Percentiles rank a stretch among this genome's conserved stretches.
phyloP scores from a whole-genome alignment of 2,113 vertebrate genomes.

The Calypte anna region DNA sequence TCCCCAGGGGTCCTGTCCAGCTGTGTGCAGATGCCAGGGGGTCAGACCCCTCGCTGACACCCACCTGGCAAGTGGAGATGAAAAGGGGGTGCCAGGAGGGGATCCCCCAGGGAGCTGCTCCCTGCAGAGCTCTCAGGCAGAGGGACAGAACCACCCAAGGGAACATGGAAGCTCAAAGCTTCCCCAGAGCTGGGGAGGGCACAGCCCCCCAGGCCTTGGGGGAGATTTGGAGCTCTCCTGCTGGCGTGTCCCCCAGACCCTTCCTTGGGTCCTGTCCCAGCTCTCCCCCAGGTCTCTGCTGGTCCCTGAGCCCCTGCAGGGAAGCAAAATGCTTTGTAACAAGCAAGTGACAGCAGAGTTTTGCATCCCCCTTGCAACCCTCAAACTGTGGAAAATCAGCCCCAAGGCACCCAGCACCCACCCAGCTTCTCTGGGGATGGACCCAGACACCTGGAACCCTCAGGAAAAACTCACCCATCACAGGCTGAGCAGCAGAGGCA shows the following conservation, averaged over 20 bases:
- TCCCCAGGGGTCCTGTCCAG: neutral
- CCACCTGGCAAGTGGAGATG: neutral
- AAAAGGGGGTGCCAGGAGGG: neutral
- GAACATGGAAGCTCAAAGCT: neutral
- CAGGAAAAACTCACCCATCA: neutral
- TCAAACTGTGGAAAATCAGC: fast-evolving
- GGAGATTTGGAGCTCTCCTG: neutral
- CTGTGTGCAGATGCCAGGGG: neutral
- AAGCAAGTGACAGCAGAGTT: neutral
- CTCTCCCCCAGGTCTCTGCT: neutral
- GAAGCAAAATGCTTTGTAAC: neutral
- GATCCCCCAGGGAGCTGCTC: fast-evolving
- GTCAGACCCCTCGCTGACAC: neutral
- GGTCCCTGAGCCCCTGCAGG: neutral
- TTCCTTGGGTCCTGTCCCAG: neutral
- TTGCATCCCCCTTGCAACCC: fast-evolving
- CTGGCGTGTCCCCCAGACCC: neutral
- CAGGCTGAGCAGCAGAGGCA: neutral
- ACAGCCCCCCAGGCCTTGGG: neutral
- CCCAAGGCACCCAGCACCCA: neutral
- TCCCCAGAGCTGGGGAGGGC: fast-evolving
- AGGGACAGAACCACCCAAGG: neutral
- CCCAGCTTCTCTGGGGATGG: fast-evolving
- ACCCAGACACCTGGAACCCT: fast-evolving
- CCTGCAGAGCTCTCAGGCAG: neutral